These are phyloP conservation scores for Chrysolina haemoptera DNA, from an alignment of 2,888 invertebrate species.

Conservation along the genomic window DNA sequence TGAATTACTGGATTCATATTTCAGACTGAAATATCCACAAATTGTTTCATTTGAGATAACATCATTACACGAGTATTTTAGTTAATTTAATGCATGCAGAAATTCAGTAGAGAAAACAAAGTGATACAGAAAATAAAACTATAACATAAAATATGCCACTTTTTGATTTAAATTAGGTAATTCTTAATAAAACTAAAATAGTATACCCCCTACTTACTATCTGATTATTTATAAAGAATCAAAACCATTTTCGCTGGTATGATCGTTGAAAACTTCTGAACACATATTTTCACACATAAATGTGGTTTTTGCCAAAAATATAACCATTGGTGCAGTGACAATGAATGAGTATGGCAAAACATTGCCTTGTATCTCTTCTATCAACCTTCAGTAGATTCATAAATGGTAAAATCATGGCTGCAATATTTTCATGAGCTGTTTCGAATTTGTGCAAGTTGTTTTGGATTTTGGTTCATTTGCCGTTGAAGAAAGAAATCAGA, in stretches of 20 bases:
- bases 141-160: slow-evolving; percentile 22
- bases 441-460: too few species aligned
- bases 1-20: not conserved
- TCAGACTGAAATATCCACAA: slow-evolving; percentile 4
- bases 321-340: slow-evolving; percentile 28
- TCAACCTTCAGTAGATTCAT: not conserved
- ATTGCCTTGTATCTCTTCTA: not conserved
- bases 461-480: too few species aligned
- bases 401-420: not conserved
- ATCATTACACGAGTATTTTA: slow-evolving; percentile 6
- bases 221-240: slow-evolving; percentile 22
- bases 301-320: slow-evolving; percentile 39
- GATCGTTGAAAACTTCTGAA: slow-evolving; percentile 30
- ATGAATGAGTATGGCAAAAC: not conserved
- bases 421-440: not conserved
- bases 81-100: not conserved
- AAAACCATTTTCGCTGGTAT: not conserved
- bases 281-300: slow-evolving; percentile 38
- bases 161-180: not conserved
- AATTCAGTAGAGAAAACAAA: not conserved
- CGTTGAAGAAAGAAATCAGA: not conserved
- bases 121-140: not conserved
- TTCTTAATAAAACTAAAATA: slow-evolving; percentile 28
- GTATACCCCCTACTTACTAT: slow-evolving; percentile 27
- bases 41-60: not conserved